Evolutionary conservation across 2,113 vertebrate species (phyloP).

Genomic region (Corvus hawaiiensis): DNA sequence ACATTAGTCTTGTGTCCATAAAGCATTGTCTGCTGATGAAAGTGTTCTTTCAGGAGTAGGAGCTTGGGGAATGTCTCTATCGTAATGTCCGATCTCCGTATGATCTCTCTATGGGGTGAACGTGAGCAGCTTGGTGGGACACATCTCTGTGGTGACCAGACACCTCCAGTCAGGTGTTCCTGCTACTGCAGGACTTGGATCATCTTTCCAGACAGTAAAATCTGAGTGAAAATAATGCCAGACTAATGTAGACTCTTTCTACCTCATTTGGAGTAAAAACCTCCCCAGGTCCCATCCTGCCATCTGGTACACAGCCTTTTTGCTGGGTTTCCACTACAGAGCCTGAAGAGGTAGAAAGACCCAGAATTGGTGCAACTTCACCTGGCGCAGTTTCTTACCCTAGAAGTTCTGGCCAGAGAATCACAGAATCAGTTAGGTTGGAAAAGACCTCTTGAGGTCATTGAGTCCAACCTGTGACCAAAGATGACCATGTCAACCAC

Average conservation of each 20-base stretch:
- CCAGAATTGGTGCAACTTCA: rapidly evolving
- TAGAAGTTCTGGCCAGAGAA: background rate
- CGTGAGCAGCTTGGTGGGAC: background rate
- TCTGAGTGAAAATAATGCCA: background rate
- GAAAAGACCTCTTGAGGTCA: background rate
- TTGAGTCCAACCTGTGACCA: background rate
- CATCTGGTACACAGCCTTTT: background rate
- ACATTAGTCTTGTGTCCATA: background rate
- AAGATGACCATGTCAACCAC: background rate
- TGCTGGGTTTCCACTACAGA: background rate
- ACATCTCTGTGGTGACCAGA: rapidly evolving
- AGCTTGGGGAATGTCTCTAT: background rate
- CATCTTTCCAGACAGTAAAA: background rate
- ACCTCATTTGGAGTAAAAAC: background rate
- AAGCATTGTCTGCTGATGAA: background rate
- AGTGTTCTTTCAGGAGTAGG: background rate
- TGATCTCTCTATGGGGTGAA: background rate
- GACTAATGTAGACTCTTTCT: background rate
- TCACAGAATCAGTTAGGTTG: background rate
- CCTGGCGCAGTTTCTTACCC: background rate
- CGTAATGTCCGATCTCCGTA: rapidly evolving
- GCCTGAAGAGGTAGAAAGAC: background rate
- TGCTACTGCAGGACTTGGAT: background rate
- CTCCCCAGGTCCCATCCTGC: background rate
- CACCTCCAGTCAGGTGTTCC: background rate